These are phyloP conservation scores for Merluccius polli DNA, from an alignment of 2,797 vertebrate genomes.

Conservation along the genomic window DNA sequence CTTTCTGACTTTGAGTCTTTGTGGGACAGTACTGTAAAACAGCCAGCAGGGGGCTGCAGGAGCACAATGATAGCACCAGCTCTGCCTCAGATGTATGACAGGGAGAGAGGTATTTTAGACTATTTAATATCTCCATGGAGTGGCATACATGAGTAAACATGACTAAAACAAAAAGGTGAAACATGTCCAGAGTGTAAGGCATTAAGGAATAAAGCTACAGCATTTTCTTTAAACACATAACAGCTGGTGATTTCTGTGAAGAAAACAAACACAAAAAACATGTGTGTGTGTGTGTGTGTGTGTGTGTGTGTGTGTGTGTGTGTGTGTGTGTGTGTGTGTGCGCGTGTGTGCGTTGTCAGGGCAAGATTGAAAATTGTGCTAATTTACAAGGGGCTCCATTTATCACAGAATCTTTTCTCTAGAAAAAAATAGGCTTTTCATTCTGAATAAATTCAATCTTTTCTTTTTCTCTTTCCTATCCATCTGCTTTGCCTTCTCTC, in stretches of 20 bases:
- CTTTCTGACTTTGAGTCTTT: neutral
- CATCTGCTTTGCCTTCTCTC: conserved; percentile 48
- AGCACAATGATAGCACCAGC: conserved; percentile 15
- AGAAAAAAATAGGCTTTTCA: neutral
- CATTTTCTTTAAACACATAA: conserved; percentile 15
- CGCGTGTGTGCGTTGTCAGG: neutral
- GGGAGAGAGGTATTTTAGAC: neutral
- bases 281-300: conserved; percentile 15
- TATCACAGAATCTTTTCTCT: conserved; percentile 39
- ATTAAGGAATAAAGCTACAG: conserved; percentile 6
- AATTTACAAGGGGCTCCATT: neutral
- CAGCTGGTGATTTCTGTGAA: conserved; percentile 33
- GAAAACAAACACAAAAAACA: conserved; percentile 18
- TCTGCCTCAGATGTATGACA: conserved; percentile 5
- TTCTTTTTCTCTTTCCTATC: neutral
- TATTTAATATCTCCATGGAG: neutral
- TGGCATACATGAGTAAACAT: neutral
- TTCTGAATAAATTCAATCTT: neutral
- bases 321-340: conserved; percentile 6
- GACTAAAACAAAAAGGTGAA: conserved; percentile 3
- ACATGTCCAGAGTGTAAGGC: conserved; percentile 17
- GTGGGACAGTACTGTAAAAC: conserved; percentile 15
- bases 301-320: conserved; percentile 5
- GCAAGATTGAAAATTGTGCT: neutral
- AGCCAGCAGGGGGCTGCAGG: conserved; percentile 57